phyloP scores from a whole-genome alignment of 2,888 invertebrate species.

The Calliopum simillimum region DNA sequence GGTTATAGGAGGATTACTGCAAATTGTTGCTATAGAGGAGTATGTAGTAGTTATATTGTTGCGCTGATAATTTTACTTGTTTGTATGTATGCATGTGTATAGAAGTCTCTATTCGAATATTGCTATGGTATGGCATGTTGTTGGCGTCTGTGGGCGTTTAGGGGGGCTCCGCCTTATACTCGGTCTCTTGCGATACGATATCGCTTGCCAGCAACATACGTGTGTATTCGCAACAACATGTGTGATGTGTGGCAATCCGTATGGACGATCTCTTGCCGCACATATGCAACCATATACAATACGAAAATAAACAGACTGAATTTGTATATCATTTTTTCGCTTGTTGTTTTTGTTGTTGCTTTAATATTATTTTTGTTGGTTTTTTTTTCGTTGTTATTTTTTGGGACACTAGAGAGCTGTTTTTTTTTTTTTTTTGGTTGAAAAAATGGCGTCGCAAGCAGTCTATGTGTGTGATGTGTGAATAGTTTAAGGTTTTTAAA shows the following conservation, averaged over 20 bases:
- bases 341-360: slow-evolving; percentile 38
- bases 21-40: neutral
- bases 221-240: slow-evolving; percentile 66
- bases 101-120: neutral
- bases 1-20: neutral
- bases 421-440: neutral
- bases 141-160: slow-evolving; percentile 35
- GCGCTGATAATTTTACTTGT: too few relatives aligned
- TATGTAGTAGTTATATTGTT: neutral
- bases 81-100: slow-evolving; percentile 20
- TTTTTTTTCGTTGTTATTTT: slow-evolving; percentile 38
- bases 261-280: slow-evolving; percentile 64
- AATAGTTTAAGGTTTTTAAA: too few relatives aligned
- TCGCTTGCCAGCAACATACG: slow-evolving; percentile 66
- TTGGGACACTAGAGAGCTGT: slow-evolving; percentile 11
- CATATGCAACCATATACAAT: slow-evolving; percentile 67
- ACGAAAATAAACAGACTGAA: slow-evolving; percentile 65
- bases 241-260: slow-evolving; percentile 68
- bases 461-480: too few relatives aligned
- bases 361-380: slow-evolving; percentile 35
- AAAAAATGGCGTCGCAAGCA: neutral
- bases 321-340: slow-evolving; percentile 50
- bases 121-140: neutral
- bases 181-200: slow-evolving; percentile 51
- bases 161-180: neutral